These are phyloP conservation scores for Dicyrtoma fusca DNA, from an alignment of 2,888 invertebrate genomes.

Conservation along the genomic window DNA sequence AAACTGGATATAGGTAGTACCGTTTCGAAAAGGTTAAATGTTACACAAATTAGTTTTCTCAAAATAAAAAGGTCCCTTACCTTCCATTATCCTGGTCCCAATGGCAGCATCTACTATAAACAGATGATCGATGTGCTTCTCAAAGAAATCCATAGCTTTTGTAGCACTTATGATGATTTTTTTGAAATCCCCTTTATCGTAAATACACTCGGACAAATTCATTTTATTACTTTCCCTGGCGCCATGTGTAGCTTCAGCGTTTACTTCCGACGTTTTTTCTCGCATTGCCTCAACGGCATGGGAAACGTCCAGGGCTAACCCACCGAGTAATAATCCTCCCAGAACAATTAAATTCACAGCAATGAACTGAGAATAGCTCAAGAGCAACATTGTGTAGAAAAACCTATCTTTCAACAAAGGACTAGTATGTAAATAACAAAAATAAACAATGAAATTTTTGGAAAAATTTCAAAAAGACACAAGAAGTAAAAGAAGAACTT, in stretches of 20 bases:
- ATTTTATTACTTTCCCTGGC: background rate
- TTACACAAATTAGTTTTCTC: background rate
- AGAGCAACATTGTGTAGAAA: no score
- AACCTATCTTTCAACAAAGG: no score
- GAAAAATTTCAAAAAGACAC: no score
- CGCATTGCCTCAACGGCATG: background rate
- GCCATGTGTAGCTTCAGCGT: background rate
- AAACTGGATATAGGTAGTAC: no score
- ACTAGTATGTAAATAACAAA: no score
- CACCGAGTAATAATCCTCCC: no score
- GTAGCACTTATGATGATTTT: slow-evolving; percentile 3
- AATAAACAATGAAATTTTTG: no score
- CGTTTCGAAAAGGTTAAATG: no score
- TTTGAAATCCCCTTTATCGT: slow-evolving; percentile 17
- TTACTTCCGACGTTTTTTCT: background rate
- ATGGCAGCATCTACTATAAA: slow-evolving; percentile 50
- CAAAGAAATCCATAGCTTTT: slow-evolving; percentile 32
- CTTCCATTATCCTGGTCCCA: slow-evolving; percentile 47
- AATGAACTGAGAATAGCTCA: no score
- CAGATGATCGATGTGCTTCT: slow-evolving; percentile 5
- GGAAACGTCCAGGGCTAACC: no score
- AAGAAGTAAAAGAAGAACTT: no score
- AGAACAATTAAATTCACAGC: no score
- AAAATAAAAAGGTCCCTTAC: slow-evolving; percentile 31
- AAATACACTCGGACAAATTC: slow-evolving; percentile 20